A percentile compares a stretch with the other conserved stretches of the same genome.
These are phyloP conservation scores for Hippocampus barbouri DNA, from an alignment of 2,113 vertebrate species.

Conservation along the genomic window DNA sequence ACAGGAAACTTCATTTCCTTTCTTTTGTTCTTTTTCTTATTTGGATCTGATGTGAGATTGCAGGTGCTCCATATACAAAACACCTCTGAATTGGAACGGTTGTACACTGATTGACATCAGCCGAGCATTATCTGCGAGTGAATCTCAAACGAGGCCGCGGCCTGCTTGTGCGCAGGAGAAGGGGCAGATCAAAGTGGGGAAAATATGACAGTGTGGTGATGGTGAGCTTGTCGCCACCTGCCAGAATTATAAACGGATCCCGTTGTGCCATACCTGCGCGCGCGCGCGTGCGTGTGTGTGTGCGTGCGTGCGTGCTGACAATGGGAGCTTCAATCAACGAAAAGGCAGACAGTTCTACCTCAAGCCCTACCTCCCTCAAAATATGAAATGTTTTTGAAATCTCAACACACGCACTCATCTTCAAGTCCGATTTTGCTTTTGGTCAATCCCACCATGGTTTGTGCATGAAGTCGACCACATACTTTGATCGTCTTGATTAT, in stretches of 20 bases:
- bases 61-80: neutral
- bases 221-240: constrained; percentile 64
- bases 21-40: neutral
- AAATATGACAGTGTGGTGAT: constrained; percentile 40
- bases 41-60: neutral
- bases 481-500: constrained; percentile 20
- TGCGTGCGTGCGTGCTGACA: constrained; percentile 29
- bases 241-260: constrained; percentile 45
- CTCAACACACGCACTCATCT: constrained; percentile 12
- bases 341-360: constrained; percentile 39
- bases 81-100: neutral
- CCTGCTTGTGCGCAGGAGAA: neutral
- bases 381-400: neutral
- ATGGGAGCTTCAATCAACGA: constrained; percentile 31
- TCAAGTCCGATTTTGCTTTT: constrained; percentile 5
- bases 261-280: constrained; percentile 28
- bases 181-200: neutral
- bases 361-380: constrained; percentile 52
- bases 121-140: neutral
- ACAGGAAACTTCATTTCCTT: neutral
- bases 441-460: neutral
- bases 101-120: constrained; percentile 8
- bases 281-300: constrained; percentile 27
- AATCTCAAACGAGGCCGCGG: neutral
- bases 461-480: constrained; percentile 50